phyloP scores from a whole-genome alignment of 2,888 invertebrate genomes.

The Automeris io region DNA sequence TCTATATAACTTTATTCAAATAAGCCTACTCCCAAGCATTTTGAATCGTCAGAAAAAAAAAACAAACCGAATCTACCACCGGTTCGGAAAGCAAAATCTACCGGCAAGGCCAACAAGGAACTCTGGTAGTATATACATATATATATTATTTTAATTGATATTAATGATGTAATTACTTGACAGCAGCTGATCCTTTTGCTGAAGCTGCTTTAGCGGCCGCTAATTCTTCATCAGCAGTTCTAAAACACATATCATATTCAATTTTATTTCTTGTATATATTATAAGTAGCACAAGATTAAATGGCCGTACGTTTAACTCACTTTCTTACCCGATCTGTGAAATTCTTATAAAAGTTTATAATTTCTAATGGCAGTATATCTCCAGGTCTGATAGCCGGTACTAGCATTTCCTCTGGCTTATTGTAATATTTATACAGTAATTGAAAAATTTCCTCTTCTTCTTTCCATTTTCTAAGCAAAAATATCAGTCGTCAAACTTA shows the following conservation, averaged over 20 bases:
- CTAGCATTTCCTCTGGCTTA: constrained; percentile 60
- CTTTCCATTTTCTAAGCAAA: constrained; percentile 48
- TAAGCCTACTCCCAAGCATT: no score
- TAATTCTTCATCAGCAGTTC: constrained; percentile 40
- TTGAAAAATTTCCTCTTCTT: constrained; percentile 58
- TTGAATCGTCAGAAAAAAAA: no score
- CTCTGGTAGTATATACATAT: neutral
- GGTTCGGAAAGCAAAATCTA: no score
- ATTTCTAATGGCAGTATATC: constrained; percentile 43
- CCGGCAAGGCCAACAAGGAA: no score
- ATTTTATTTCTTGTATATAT: neutral
- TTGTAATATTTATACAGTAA: constrained; percentile 58
- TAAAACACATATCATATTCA: constrained; percentile 16
- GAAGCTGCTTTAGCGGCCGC: constrained; percentile 28
- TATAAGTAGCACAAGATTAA: neutral
- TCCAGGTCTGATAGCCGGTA: constrained; percentile 54
- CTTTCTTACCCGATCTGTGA: constrained; percentile 45
- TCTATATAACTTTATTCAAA: no score
- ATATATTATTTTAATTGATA: neutral
- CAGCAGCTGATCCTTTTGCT: constrained; percentile 17
- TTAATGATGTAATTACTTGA: constrained; percentile 30
- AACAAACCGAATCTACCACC: no score
- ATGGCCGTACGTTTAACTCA: constrained; percentile 18
- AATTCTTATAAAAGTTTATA: constrained; percentile 38
- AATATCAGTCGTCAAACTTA: no score